phyloP scores from a whole-genome alignment of 2,797 vertebrate genomes.

The Megaceryle alcyon region DNA sequence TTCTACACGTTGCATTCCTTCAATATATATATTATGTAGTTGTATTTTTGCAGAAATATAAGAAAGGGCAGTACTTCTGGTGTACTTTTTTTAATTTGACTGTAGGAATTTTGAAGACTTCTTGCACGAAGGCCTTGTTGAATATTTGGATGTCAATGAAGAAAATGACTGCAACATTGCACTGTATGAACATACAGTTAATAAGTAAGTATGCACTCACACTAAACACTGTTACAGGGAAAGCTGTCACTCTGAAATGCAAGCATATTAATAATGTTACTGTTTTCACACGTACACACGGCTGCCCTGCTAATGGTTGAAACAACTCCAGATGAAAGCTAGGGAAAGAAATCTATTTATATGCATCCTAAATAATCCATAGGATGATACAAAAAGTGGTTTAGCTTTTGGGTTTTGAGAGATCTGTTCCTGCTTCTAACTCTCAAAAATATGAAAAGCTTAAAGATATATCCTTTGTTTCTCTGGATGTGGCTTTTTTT shows the following conservation, averaged over 20 bases:
- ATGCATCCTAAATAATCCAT: not conserved
- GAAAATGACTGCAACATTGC: conserved; percentile 98
- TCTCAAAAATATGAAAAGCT: not conserved
- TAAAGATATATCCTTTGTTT: not conserved
- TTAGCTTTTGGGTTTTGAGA: not conserved
- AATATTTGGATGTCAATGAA: conserved; percentile 98
- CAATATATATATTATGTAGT: not conserved
- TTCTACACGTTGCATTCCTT: not conserved
- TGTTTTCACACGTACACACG: not conserved
- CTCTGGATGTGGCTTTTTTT: not conserved
- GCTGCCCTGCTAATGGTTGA: not conserved
- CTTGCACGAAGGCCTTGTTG: conserved; percentile 95
- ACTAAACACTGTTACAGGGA: not conserved
- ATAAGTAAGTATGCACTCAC: conserved; percentile 83
- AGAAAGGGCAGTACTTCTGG: not conserved
- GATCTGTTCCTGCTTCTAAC: not conserved
- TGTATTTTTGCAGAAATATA: not conserved
- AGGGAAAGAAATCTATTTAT: not conserved
- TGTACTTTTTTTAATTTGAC: conserved; percentile 1
- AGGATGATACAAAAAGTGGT: not conserved
- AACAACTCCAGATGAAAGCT: not conserved
- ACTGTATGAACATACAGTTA: conserved; percentile 93
- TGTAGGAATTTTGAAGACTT: conserved; percentile 97
- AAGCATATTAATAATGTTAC: not conserved
- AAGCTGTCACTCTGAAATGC: not conserved